These are phyloP conservation scores for Hapalemur alaotrensis DNA, from an alignment of 2,797 vertebrate genomes.

Conservation along the genomic window DNA sequence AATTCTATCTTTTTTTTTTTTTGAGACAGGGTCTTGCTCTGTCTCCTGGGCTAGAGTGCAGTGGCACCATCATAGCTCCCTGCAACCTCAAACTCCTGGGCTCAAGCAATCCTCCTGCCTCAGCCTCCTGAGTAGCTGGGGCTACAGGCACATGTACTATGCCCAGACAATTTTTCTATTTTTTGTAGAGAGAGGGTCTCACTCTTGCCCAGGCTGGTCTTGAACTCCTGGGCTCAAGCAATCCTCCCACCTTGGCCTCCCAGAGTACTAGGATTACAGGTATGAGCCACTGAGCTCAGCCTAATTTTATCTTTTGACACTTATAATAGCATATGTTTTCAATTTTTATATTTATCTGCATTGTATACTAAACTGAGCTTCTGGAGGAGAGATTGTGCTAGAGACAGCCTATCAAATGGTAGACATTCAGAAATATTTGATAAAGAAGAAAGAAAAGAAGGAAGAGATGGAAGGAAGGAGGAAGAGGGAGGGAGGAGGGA, in stretches of 20 bases:
- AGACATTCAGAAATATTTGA: not conserved
- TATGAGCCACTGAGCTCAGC: not conserved
- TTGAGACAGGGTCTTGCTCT: not conserved
- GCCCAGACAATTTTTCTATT: not conserved
- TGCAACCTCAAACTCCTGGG: not conserved
- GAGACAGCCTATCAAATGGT: not conserved
- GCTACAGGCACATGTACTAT: not conserved
- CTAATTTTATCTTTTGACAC: not conserved
- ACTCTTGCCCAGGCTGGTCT: not conserved
- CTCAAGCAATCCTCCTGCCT: not conserved
- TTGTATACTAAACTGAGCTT: not conserved
- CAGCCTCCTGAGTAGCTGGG: not conserved
- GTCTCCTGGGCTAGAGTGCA: not conserved
- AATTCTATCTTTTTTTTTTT: not conserved
- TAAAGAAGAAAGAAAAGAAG: not conserved
- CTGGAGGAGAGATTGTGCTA: not conserved
- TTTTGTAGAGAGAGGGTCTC: not conserved
- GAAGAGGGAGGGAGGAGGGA: fast-evolving
- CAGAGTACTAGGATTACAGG: not conserved
- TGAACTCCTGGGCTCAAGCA: not conserved
- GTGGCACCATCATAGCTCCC: not conserved
- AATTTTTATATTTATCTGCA: not conserved
- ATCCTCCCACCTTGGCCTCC: not conserved
- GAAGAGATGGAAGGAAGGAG: fast-evolving
- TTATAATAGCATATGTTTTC: not conserved